Conservation (phyloP, 2,888 invertebrate genomes). For the Ceramica pisi region DNA sequence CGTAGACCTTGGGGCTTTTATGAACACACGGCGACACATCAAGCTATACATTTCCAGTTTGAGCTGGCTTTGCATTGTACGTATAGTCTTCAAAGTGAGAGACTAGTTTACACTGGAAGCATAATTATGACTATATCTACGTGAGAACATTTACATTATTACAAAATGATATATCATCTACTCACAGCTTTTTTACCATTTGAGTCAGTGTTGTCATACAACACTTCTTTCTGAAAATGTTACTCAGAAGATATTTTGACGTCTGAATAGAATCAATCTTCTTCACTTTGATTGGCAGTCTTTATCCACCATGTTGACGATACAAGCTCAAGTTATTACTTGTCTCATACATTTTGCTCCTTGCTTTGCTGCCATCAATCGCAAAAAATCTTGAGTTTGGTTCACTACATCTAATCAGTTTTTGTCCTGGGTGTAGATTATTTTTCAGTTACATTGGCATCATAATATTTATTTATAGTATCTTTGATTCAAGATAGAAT, state of each 20-base stretch:
- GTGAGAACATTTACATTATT: neutral
- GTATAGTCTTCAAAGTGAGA: neutral
- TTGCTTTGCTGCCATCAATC: neutral
- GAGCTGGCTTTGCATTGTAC: neutral
- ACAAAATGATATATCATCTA: neutral
- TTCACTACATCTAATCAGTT: neutral
- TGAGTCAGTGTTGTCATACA: neutral
- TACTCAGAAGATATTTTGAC: neutral
- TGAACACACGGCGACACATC: neutral
- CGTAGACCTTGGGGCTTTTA: constrained; percentile 6
- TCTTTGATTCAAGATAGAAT: neutral
- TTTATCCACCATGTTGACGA: constrained; percentile 2
- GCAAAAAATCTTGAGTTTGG: neutral
- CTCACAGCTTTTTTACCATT: neutral
- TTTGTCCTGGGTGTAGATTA: neutral
- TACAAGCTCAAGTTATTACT: constrained; percentile 14
- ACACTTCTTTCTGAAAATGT: constrained; percentile 5
- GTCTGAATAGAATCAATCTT: constrained; percentile 41
- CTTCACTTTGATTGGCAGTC: constrained; percentile 29
- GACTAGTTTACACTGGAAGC: neutral
- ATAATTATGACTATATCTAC: neutral
- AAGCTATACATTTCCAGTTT: neutral
- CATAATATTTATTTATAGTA: neutral
- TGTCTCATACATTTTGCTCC: neutral
- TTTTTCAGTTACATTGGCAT: neutral